Conservation (phyloP, 1,140 invertebrate genomes). For the Contarinia nasturtii region DNA sequence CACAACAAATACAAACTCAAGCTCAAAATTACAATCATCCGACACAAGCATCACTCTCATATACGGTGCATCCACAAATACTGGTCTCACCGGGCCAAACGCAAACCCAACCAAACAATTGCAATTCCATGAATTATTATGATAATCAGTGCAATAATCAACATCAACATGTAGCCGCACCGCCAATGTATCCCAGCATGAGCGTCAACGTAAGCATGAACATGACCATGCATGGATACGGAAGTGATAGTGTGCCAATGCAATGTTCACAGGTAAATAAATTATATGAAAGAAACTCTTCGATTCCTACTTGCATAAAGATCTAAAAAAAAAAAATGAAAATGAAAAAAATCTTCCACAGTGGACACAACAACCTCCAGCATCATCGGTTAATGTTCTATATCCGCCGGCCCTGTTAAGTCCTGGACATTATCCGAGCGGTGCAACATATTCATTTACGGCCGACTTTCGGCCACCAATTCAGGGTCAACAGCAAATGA, state of each 20-base stretch:
- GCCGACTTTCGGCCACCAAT: constrained; percentile 49
- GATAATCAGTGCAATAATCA: constrained; percentile 25
- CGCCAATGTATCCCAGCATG: constrained; percentile 67
- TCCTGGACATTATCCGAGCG: constrained; percentile 36
- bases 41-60: constrained; percentile 28
- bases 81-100: constrained; percentile 21
- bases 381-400: constrained; percentile 34
- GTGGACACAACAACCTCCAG: constrained; percentile 36
- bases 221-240: constrained; percentile 86
- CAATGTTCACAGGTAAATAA: constrained; percentile 40
- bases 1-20: constrained; percentile 5
- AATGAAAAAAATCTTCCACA: constrained; percentile 25
- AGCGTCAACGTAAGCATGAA: constrained; percentile 94
- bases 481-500: constrained; percentile 22
- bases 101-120: constrained; percentile 11
- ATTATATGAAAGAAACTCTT: too few relatives aligned
- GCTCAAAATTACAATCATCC: constrained; percentile 12
- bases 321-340: too few relatives aligned
- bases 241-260: constrained; percentile 31
- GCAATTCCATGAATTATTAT: constrained; percentile 14
- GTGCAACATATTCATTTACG: constrained; percentile 55
- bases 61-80: constrained; percentile 28
- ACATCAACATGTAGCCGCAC: constrained; percentile 12
- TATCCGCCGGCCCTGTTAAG: constrained; percentile 35
- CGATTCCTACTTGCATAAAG: background rate